Base-by-base conservation (phyloP, 2,797 vertebrate species). In the Arrhamphus sclerolepis region DNA sequence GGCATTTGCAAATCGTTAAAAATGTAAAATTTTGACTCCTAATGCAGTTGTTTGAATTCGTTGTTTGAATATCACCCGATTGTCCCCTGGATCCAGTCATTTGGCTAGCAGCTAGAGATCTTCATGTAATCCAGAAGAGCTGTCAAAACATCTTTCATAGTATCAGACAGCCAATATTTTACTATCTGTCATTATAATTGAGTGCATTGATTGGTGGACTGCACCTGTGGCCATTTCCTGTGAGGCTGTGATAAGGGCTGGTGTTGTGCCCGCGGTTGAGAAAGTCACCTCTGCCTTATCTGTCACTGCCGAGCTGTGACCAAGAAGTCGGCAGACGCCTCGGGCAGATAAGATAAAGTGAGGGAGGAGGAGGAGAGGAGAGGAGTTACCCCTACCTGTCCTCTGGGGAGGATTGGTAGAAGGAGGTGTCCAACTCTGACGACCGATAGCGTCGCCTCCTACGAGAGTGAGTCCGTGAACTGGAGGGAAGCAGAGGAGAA, bases 351-450 rank as follows among this genome's bases (percentile, higher is more conserved):
- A 90, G 87, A 88, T 83, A 71, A 85, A 78, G 53, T 46, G 55
- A 59, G 49, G 62, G 16, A 18, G 39, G n/a, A 60, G 10, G 4
- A 26, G 19, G 21, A 26, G 6, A n/a, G 31, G 7, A 3, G 24
- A 40, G 26, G 31, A 1, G 44, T 28, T 2, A 5, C 0, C 83
- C 85, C 78, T 91, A 98, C 97, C 97, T 97, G 93, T 91, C 94
- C 74, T 91, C 91, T 70, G 91, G 84, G 49, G 89, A 91, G 18
- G 94, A 94, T 6, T 82, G 92, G 43, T 92, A 94, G 77, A 90
- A 91, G 0, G 93, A 94, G 85, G 91, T 94, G 75, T 91, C 89
- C 0, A 93, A 95, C 78, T 90, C 83, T 7, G 95, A 94, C 88
- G 89, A 93, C 81, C 86, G 87, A 75, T 84, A 91, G 39, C 75